Conservation (phyloP, 2,113 vertebrate species). For the Erinaceus europaeus region DNA sequence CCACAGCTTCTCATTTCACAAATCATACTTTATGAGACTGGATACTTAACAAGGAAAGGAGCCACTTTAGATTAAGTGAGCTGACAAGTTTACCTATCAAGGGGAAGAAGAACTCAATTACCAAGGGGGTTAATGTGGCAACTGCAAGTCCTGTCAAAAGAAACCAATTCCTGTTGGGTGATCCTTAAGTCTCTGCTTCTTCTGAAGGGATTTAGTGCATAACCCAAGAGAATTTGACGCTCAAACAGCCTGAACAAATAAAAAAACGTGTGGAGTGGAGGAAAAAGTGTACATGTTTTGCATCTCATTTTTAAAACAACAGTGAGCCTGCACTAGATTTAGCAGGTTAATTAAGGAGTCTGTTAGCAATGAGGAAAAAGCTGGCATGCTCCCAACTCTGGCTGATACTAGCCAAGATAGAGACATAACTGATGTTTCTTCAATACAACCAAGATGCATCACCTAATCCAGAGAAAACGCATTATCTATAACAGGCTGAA, state of each 20-base stretch:
- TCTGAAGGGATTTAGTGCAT: neutral
- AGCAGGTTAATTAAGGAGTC: slow-evolving; percentile 63
- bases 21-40: neutral
- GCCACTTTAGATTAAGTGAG: neutral
- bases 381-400: slow-evolving; percentile 38
- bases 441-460: slow-evolving; percentile 33
- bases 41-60: neutral
- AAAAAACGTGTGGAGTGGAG: neutral
- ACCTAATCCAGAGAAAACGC: slow-evolving; percentile 48
- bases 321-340: slow-evolving; percentile 7
- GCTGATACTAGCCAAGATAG: slow-evolving; percentile 16
- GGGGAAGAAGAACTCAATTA: neutral
- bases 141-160: neutral
- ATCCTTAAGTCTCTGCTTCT: slow-evolving; percentile 16
- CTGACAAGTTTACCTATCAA: neutral
- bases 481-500: slow-evolving; percentile 60
- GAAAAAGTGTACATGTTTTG: neutral
- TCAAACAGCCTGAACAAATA: slow-evolving; percentile 41
- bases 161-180: neutral
- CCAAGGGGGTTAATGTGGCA: neutral
- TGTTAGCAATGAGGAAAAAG: slow-evolving; percentile 26
- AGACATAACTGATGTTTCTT: slow-evolving; percentile 66
- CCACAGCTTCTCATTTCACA: slow-evolving; percentile 3
- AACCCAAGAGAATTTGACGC: slow-evolving; percentile 5
- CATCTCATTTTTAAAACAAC: neutral